Evolutionary conservation across 2,888 invertebrate genomes (phyloP), one percentile per base, ranked within the genome.

Genomic region (Galerucella nymphaeae): DNA sequence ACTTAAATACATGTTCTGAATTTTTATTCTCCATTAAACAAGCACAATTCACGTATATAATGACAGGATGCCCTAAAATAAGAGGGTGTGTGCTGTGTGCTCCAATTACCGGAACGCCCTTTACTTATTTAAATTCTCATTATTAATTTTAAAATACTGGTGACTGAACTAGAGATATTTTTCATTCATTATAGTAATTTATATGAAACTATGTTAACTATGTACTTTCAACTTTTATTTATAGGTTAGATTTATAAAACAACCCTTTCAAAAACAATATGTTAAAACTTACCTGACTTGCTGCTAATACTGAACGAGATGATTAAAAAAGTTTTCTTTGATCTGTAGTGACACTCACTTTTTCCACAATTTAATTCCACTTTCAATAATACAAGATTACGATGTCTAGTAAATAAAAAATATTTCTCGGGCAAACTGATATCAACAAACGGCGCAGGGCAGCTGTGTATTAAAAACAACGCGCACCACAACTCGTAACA

Each of bases 371-470:
- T n/a, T 8, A 53, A 48, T 30, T 20, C 8, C 13, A 65, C 53
- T 65, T 62, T 53, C 53, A n/a, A 53, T 50, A 65, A 50, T 41
- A 23, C 38, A 55, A 42, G 53, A 55, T 23, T 64, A 23, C 6
- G 69, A 62, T 62, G 64, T 70, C 57, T 64, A 70, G 70, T 63
- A 70, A 70, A 70, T 63, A 63, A 70, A 70, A 70, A 70, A 70
- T 50, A 45, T 16, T 42, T 41, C 42, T 69, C 23, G 3, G 8
- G 57, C 42, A 57, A 69, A 45, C 50, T 16, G 20, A 62, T 69
- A 69, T 61, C 69, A 70, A 70, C 70, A 70, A 70, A 70, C 70
- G 70, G 70, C 70, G 70, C 70, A 64, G 48, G 63, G 18, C 70
- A 64, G 41, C 14, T 70, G 38, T 48, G 41, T 38, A 14, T n/a